Conservation (phyloP, 2,113 vertebrate genomes). For the Pterocles burchelli region DNA sequence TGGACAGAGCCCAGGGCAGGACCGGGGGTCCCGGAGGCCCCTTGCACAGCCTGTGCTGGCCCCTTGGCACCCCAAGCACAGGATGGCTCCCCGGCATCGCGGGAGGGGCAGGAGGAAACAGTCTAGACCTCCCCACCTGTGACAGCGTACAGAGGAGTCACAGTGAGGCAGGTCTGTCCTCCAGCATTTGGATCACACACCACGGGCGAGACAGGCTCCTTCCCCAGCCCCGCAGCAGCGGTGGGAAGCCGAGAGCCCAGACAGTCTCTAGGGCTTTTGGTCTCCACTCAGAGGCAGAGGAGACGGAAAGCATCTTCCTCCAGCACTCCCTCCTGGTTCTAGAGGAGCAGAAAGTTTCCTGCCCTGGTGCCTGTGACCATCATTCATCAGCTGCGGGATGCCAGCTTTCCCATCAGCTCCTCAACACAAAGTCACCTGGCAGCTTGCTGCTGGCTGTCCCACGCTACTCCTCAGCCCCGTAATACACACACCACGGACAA, state of each 20-base stretch:
- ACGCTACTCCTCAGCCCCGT: not conserved
- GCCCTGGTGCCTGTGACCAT: rapidly evolving
- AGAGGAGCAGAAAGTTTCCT: not conserved
- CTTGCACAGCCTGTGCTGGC: not conserved
- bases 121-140: not conserved
- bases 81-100: not conserved
- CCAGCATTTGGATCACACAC: not conserved
- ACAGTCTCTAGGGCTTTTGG: not conserved
- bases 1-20: rapidly evolving
- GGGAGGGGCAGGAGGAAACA: not conserved
- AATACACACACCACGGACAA: not conserved
- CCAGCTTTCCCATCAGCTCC: not conserved
- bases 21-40: not conserved
- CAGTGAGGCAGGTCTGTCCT: not conserved
- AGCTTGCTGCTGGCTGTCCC: not conserved
- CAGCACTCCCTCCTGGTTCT: not conserved
- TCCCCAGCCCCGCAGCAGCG: not conserved
- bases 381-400: not conserved
- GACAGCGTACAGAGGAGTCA: not conserved
- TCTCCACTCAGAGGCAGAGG: not conserved
- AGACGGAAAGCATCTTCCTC: not conserved
- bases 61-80: not conserved
- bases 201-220: rapidly evolving
- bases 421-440: not conserved
- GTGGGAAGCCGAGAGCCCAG: not conserved